Base-by-base conservation (phyloP, 2,888 invertebrate genomes). In the Panorpa germanica region DNA sequence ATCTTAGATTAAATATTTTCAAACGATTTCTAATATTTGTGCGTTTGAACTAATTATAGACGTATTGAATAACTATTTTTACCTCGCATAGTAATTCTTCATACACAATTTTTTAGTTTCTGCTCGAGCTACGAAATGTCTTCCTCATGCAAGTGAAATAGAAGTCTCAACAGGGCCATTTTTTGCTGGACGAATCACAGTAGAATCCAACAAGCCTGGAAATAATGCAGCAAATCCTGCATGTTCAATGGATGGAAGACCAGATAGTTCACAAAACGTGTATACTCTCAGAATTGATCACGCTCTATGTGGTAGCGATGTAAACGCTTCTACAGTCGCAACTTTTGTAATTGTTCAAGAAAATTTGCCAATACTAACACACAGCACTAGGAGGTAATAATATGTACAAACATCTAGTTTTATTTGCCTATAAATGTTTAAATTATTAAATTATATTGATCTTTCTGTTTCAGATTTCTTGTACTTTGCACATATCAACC, bases 301-400 rank as follows among this genome's bases (percentile, higher is more conserved):
- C 45, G 65, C 68, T 28, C 63, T 65, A 41, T 80, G 80, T 44
- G 77, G 76, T 25, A 76, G 76, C 25, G 60, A 67, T 41, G 71
- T 78, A 16, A 78, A 80, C 41, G 73, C 73, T 27, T 76, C 78
- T 13, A 75, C 76, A 1, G 80, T 81, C 14, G 76, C 80, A 23
- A 80, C 78, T 1, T 80, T 78, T 46, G 76, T 82, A 16, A 65
- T 81, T 18, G 82, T 82, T 5, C 81, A 81, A 49, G 82, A 82
- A 49, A 81, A 78, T 52, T 53, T 78, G 33, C 77, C 78, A 4
- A 80, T 82, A 43, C 62, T 82, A 22, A 82, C 82, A 1, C 81
- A 82, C 48, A 77, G 77, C 44, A 78, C 78, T 2, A 53, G 78
- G 39, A 62, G 67, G 68, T 67, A 48, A 44, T 41, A 34, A n/a